Conservation (phyloP, 2,888 invertebrate species). For the Euclidia mi region DNA sequence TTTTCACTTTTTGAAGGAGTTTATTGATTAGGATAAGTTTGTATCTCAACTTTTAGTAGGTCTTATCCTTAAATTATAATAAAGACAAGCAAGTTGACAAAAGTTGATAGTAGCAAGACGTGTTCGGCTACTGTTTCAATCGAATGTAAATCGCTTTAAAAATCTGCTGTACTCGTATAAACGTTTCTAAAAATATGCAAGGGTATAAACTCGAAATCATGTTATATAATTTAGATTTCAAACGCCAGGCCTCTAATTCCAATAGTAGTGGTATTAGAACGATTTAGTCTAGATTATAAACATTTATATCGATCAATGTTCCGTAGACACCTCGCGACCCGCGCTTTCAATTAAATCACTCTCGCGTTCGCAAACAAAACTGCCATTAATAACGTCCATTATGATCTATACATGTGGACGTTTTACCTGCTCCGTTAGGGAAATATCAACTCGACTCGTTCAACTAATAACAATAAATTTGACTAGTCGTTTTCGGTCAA, state of each 20-base stretch:
- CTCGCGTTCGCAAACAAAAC: conserved; percentile 20
- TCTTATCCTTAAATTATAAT: too few relatives aligned
- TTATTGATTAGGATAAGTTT: too few relatives aligned
- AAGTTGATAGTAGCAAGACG: too few relatives aligned
- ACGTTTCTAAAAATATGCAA: too few relatives aligned
- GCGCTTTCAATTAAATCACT: conserved; percentile 31
- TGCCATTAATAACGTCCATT: conserved; percentile 3
- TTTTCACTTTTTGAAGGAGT: too few relatives aligned
- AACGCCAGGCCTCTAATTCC: conserved; percentile 5
- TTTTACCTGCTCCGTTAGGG: conserved; percentile 18
- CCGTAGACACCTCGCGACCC: conserved; percentile 59
- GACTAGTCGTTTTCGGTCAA: conserved; percentile 33
- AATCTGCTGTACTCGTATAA: too few relatives aligned
- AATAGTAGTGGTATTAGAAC: conserved; percentile 49
- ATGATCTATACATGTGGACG: not conserved
- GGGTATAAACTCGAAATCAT: too few relatives aligned
- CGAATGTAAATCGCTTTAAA: too few relatives aligned
- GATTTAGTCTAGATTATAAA: conserved; percentile 60
- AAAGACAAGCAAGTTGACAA: too few relatives aligned
- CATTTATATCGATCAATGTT: conserved; percentile 64
- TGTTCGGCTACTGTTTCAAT: too few relatives aligned
- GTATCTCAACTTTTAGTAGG: too few relatives aligned
- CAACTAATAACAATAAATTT: conserved; percentile 50
- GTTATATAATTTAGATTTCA: too few relatives aligned
- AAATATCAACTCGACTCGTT: conserved; percentile 26